Evolutionary conservation across 2,888 invertebrate genomes (phyloP), one percentile per base, ranked within the genome.

Genomic region (Cacoxenus indagator): DNA sequence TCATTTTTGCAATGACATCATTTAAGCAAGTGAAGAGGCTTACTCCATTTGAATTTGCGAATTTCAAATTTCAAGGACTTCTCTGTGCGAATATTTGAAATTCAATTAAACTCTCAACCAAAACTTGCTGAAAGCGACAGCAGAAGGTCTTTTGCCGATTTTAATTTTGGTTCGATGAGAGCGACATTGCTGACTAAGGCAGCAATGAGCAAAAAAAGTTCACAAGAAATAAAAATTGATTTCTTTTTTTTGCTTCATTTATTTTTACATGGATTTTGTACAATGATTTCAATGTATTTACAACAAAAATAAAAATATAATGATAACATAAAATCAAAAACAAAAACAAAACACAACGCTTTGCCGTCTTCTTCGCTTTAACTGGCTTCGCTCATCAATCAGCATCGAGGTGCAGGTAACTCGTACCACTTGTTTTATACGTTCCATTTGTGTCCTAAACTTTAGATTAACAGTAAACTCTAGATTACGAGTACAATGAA

Each of bases 21-120:
- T 11, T 8, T 51, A 51, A n/a, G 19, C 17, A 51, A 51, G 37
- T 37, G 37, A 37, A 37, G 37, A 37, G 37, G 8, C 37, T 11
- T 1, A 37, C 37, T 37, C 37, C 37, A 14, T 37, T 37, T 37
- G 37, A 37, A 37, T 37, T 37, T 8, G 9, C 14, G 37, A 37
- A 62, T 61, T 51, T 14, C 46, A 62, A 54, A 46, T 67, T 54
- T n/a, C n/a, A n/a, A n/a, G n/a, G 45, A 29, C 27, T 64, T 48
- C 46, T 24, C 8, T 19, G 64, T 68, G 67, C 65, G 71, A 72
- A 71, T 54, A 64, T 71, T 76, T 69, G 71, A 68, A 72, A 68
- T 75, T 75, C 75, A 76, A 45, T 76, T 19, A 48, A 22, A 51
- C 51, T 51, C 51, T 51, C 22, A 17, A 9, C 22, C 51, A 51